Conservation (phyloP, 1,140 invertebrate genomes). For the Battus philenor region DNA sequence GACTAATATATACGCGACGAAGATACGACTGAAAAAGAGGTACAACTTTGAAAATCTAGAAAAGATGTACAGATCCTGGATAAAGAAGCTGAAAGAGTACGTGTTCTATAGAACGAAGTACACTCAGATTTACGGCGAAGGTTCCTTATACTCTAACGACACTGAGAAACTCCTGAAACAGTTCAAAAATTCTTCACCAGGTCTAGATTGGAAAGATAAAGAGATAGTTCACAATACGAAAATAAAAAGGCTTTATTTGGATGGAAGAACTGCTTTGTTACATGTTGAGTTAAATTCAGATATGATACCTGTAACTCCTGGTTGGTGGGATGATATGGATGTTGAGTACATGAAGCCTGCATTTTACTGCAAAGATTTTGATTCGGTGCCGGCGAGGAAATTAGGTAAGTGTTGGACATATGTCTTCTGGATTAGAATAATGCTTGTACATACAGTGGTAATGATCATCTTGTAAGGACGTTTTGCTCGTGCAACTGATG, state of each 20-base stretch:
- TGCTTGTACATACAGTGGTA: too few relatives aligned
- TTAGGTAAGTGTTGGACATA: slow-evolving; percentile 38
- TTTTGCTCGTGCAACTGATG: too few relatives aligned
- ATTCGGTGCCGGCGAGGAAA: slow-evolving; percentile 21
- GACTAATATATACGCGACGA: slow-evolving; percentile 42
- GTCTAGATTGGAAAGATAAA: slow-evolving; percentile 30
- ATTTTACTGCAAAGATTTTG: slow-evolving; percentile 42
- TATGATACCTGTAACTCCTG: slow-evolving; percentile 39
- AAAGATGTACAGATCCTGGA: slow-evolving; percentile 27
- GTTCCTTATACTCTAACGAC: slow-evolving; percentile 16
- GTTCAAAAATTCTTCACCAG: slow-evolving; percentile 28
- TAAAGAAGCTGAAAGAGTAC: slow-evolving; percentile 44
- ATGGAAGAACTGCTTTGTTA: slow-evolving; percentile 34
- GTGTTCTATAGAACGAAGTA: slow-evolving; percentile 45
- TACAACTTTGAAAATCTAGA: slow-evolving; percentile 38
- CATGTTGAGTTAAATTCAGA: slow-evolving; percentile 40
- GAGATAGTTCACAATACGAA: slow-evolving; percentile 30
- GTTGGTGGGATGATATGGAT: slow-evolving; percentile 39
- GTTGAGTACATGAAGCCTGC: slow-evolving; percentile 53
- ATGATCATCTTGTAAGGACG: too few relatives aligned
- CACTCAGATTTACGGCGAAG: slow-evolving; percentile 28
- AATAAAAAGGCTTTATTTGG: slow-evolving; percentile 47
- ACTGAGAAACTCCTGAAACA: slow-evolving; percentile 30
- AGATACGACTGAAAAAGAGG: slow-evolving; percentile 23
- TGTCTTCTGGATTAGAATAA: not conserved